Evolutionary conservation across 1,140 invertebrate species (phyloP), one percentile per base, ranked within the genome.

Genomic region (Drosophila hydei): DNA sequence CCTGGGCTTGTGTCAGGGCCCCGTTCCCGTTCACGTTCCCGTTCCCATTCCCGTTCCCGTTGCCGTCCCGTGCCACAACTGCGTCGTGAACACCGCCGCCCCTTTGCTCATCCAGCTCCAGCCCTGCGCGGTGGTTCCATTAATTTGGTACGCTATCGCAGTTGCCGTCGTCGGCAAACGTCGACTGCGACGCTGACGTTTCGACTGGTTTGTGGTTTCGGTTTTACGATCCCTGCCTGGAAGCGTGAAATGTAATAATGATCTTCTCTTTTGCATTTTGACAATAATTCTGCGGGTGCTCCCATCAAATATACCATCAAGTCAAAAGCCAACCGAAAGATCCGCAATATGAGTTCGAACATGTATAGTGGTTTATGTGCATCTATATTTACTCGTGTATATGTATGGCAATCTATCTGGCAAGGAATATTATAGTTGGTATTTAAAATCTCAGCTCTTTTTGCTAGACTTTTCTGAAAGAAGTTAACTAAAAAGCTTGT

Each of bases 231-330:
- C 38, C 61, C 74, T 77, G 60, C 52, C 71, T 87, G 81, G 75
- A 81, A 87, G 83, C 81, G 83, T 88, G 75, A 87, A 88, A 69
- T 81, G 81, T 88, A 81, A 88, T 87, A 87, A 87, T 88, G 83
- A 78, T 87, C 83, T 81, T 81, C 75, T 78, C 74, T 74, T 85
- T 87, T 87, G 83, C 81, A 88, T 87, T 88, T 87, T 88, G 81
- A 88, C 81, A 85, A 88, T 81, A 67, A 59, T 47, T 81, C 81
- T 87, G 83, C 78, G 83, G 81, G 81, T 87, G 75, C 81, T 58
- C 55, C 70, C 60, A 65, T 30, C 69, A 47, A 36, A 42, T 16
- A 36, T 43, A 6, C 25, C 19, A 54, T 33, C 38, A 40, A 47
- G 12, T 9, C 36, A 42, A 38, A 30, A 47, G 33, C 50, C 14